Percentiles rank a stretch among this genome's conserved stretches.
phyloP scores from a whole-genome alignment of 2,797 vertebrate species.

The Falco berigora region DNA sequence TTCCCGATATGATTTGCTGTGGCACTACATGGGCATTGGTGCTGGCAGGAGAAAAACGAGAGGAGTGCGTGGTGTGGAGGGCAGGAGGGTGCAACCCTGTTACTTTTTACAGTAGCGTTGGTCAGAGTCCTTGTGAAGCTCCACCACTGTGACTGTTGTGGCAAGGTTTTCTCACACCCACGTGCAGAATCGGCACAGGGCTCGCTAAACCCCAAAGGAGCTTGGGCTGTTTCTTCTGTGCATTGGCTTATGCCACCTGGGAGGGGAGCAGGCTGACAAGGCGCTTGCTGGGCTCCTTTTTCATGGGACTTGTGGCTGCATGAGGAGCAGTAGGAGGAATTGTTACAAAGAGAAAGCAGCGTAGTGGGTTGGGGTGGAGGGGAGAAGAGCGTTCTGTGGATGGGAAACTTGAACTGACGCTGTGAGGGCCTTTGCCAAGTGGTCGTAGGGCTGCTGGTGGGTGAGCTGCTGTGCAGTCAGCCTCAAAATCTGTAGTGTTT shows the following conservation, averaged over 20 bases:
- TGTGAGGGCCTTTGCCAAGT: background rate
- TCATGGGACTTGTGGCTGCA: background rate
- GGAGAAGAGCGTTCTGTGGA: background rate
- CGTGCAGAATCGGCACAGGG: background rate
- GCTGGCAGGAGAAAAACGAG: background rate
- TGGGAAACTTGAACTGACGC: background rate
- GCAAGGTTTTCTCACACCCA: background rate
- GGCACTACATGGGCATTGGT: background rate
- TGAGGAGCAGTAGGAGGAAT: background rate
- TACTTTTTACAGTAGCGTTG: background rate
- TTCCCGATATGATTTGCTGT: background rate
- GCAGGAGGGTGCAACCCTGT: fast-evolving
- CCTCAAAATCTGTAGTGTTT: background rate
- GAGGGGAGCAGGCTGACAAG: background rate
- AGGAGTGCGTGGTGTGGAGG: background rate
- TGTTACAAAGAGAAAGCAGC: background rate
- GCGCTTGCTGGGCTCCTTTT: background rate
- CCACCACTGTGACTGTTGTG: fast-evolving
- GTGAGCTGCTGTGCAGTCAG: background rate
- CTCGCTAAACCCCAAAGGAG: background rate
- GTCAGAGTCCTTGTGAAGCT: background rate
- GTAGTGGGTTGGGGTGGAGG: background rate
- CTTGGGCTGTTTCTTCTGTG: background rate
- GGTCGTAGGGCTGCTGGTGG: background rate
- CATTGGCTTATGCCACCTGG: background rate